These are phyloP conservation scores for Cyphomyrus plagiostoma DNA, from an alignment of 2,113 vertebrate species.

Conservation along the genomic window DNA sequence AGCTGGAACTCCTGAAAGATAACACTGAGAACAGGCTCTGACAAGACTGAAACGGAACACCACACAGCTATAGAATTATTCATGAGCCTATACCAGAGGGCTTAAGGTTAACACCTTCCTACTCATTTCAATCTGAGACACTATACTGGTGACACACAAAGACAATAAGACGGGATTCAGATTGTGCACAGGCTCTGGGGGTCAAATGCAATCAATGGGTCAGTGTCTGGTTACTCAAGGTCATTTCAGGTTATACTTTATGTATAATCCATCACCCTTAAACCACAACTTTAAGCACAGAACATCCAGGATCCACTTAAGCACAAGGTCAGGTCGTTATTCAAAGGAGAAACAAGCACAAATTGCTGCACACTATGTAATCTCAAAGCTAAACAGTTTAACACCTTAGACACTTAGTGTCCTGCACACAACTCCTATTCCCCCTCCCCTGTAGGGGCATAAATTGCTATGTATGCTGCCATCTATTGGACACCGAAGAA, in stretches of 20 bases:
- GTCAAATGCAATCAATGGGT: neutral
- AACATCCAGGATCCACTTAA: neutral
- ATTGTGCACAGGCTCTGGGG: neutral
- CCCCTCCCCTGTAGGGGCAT: neutral
- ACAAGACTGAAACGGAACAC: neutral
- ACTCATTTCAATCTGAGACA: neutral
- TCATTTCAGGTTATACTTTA: neutral
- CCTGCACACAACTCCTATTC: neutral
- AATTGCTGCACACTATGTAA: neutral
- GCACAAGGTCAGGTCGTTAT: neutral
- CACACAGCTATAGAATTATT: slow-evolving; percentile 3
- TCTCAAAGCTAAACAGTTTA: neutral
- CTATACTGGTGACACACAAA: neutral
- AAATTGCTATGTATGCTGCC: neutral
- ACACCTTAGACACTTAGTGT: neutral
- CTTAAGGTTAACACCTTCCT: neutral
- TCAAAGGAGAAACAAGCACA: neutral
- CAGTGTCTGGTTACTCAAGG: neutral
- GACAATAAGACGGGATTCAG: neutral
- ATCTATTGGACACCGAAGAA: neutral
- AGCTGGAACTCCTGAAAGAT: neutral
- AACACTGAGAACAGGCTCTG: neutral
- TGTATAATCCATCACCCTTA: neutral
- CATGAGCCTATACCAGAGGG: neutral
- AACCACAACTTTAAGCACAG: neutral